Evolutionary conservation across 2,797 vertebrate species (phyloP), one percentile per base, ranked within the genome.

Genomic region (Acestrorhynchus altus): DNA sequence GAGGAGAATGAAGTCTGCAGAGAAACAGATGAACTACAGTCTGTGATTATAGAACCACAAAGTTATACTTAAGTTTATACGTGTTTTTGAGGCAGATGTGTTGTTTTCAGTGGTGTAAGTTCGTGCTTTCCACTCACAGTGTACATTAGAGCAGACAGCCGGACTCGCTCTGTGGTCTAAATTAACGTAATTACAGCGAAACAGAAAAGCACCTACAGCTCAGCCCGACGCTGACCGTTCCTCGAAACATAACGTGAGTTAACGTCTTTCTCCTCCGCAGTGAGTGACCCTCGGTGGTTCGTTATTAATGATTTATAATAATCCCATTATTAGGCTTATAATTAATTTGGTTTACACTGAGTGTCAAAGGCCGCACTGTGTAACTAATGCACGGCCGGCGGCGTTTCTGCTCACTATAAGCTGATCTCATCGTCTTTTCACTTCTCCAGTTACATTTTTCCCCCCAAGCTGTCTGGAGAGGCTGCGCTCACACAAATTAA

Each of bases 401-500:
- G 87, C 81, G 84, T 79, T 88, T 83, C 85, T 86, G 90, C 90
- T 87, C 83, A 87, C 87, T 83, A 72, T 83, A 88, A 90, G 84
- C 83, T 83, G 87, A 89, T 90, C 90, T 88, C 84, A 82, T 79
- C 79, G 78, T 75, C 80, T 75, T 80, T 87, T 85, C 78, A 79
- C 80, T 87, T 91, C 94, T 96, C 93, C 61, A 11, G 84, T 96
- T 96, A 94, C 93, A 86, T 87, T 82, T 87, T 87, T 91, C 90
- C 93, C 35, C 63, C 91, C 86, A 90, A 89, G 86, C 89, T 92
- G 92, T 74, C 82, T 92, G 78, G 76, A 80, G 88, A 86, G 83
- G 87, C 89, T 86, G 92, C 76, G 39, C 88, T 87, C 87, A 90
- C 92, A 91, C 94, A 96, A 95, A 96, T 96, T 93, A 95, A 90